Percentiles rank a stretch among this genome's conserved stretches.
Evolutionary conservation across 2,113 vertebrate species (phyloP).

Genomic region (Corythornis vintsioides): DNA sequence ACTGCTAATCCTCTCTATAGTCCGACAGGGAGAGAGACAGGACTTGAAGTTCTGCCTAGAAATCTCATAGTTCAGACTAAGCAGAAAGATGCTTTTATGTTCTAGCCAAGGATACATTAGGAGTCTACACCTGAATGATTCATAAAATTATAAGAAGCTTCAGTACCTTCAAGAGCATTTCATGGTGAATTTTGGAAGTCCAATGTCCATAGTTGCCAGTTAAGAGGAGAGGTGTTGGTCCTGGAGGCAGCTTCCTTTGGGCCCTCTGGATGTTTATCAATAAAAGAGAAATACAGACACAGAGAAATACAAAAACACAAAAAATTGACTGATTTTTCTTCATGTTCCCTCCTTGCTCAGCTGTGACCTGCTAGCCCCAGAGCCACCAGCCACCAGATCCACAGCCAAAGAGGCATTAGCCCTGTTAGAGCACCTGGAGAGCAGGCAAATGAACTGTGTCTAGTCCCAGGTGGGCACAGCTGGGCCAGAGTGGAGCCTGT

Average conservation of each 20-base stretch:
- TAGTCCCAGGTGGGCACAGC: not conserved
- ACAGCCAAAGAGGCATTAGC: not conserved
- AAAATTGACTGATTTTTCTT: not conserved
- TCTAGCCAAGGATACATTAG: not conserved
- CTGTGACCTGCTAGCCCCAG: not conserved
- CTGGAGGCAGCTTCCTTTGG: not conserved
- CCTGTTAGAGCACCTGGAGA: not conserved
- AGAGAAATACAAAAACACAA: not conserved
- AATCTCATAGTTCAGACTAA: not conserved
- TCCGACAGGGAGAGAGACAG: not conserved
- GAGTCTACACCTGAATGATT: not conserved
- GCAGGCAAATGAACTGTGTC: not conserved
- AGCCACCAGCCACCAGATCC: not conserved
- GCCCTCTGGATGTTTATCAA: not conserved
- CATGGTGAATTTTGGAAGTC: not conserved
- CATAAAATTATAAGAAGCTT: not conserved
- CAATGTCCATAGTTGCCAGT: not conserved
- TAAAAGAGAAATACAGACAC: not conserved
- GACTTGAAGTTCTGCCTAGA: not conserved
- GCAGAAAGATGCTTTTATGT: not conserved
- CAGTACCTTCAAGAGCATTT: constrained; percentile 17
- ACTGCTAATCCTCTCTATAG: not conserved
- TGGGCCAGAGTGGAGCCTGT: not conserved
- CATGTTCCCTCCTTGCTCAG: not conserved
- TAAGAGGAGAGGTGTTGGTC: not conserved